Base-by-base conservation (phyloP, 2,113 vertebrate species). In the Tympanuchus pallidicinctus region DNA sequence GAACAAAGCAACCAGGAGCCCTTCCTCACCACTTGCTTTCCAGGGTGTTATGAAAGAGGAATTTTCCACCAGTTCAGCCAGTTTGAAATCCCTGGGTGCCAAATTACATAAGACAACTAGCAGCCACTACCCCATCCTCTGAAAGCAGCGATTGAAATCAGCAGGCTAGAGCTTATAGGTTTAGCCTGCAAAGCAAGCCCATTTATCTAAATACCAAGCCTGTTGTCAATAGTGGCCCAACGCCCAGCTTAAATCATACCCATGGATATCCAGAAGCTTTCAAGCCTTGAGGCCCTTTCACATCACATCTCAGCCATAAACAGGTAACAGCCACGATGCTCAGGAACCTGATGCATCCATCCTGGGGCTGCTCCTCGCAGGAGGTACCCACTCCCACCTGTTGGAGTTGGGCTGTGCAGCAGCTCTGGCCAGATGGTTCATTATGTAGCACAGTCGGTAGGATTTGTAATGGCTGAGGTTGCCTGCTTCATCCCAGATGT, bases 271-370 rank as follows among this genome's bases (percentile, higher is more conserved):
- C 85, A 85, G 43, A 18, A 76, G 82, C 84, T 47, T 54, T 60
- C 8, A 6, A 13, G 15, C 77, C 42, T 27, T 2, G 42, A 79
- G 22, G 47, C 47, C 45, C 32, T 59, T 76, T 30, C 70, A 17
- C 2, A 0, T 20, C 72, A 6, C 0, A 1, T 50, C 47, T 64
- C 47, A 3, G 57, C 2, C 30, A 5, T 0, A 12, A 22, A 13
- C 64, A 70, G 72, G 1, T 8, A 13, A 13, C 27, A 65, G 48
- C 60, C 5, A 19, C 42, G 8, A 2, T 0, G 0, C 0, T 0
- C 2, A 18, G 27, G 32, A 21, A 19, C 43, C 32, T 0, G 1
- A 2, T 10, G 14, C 13, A 10, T 8, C 57, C 66, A 9, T 16
- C 42, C 86, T 8, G 0, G 0, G 36, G 19, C 7, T 48, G 36